These are phyloP conservation scores for Prunella himalayana DNA, from an alignment of 2,113 vertebrate species.

Conservation along the genomic window DNA sequence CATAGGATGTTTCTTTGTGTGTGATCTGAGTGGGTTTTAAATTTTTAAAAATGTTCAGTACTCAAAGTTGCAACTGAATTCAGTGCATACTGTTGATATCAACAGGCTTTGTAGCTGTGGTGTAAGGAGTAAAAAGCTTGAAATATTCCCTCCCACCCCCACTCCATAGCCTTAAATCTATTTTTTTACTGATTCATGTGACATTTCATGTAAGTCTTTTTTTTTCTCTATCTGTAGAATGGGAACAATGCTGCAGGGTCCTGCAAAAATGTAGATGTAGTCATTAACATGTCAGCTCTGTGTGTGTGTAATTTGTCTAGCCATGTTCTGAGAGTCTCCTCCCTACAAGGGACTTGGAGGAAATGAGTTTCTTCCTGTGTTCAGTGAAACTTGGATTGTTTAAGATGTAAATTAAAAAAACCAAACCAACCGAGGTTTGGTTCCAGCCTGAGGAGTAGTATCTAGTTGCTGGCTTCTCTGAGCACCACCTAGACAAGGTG, in stretches of 20 bases:
- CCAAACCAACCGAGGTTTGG: neutral
- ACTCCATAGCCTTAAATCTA: neutral
- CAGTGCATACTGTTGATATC: neutral
- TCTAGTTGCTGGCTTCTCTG: neutral
- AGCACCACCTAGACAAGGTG: neutral
- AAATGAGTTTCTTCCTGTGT: neutral
- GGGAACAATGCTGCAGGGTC: neutral
- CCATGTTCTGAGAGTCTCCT: neutral
- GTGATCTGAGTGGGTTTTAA: neutral
- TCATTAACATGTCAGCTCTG: neutral
- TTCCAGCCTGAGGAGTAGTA: neutral
- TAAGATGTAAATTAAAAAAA: neutral
- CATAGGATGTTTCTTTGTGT: slow-evolving; percentile 26
- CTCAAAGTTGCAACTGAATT: neutral
- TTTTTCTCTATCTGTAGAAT: neutral
- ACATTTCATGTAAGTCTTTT: neutral
- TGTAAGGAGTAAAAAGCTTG: neutral
- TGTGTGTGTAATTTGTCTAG: neutral
- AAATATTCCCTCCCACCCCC: neutral
- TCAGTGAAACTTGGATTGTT: neutral
- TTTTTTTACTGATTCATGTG: neutral
- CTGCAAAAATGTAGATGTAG: neutral
- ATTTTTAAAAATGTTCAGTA: slow-evolving; percentile 27
- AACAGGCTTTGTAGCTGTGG: neutral
- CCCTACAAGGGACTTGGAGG: neutral